Evolutionary conservation across 2,113 vertebrate genomes (phyloP).

Genomic region (Pandion haliaetus): DNA sequence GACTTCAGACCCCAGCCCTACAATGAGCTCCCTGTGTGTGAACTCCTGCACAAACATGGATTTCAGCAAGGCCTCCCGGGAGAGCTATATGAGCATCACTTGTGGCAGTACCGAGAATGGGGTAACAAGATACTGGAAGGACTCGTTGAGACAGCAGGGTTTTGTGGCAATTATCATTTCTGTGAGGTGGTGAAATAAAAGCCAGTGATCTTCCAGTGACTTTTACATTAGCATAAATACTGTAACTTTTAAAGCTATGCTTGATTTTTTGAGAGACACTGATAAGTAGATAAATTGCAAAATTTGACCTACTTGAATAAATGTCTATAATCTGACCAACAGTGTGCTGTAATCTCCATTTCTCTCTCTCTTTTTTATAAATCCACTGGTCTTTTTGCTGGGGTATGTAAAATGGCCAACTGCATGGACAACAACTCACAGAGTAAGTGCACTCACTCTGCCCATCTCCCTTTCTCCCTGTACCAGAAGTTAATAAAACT

Average conservation of each 20-base stretch:
- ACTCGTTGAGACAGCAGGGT: neutral
- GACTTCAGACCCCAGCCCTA: constrained; percentile 17
- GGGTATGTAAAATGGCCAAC: neutral
- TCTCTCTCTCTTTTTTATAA: neutral
- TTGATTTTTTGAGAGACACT: neutral
- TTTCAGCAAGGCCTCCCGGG: neutral
- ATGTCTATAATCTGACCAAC: constrained; percentile 8
- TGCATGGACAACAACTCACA: neutral
- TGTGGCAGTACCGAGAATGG: neutral
- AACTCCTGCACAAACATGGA: neutral
- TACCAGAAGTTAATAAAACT: neutral
- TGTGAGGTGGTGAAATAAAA: neutral
- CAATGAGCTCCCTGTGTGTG: neutral
- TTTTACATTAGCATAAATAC: neutral
- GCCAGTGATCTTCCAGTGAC: neutral
- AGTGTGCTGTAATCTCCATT: neutral
- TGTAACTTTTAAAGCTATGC: neutral
- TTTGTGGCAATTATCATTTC: neutral
- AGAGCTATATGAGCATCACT: neutral
- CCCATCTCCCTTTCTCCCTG: neutral
- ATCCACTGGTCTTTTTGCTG: neutral
- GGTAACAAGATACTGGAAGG: neutral
- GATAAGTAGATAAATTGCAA: neutral
- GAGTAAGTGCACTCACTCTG: neutral
- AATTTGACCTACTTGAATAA: constrained; percentile 48